These are phyloP conservation scores for Paratilapia polleni DNA, from an alignment of 2,113 vertebrate species.

Conservation along the genomic window DNA sequence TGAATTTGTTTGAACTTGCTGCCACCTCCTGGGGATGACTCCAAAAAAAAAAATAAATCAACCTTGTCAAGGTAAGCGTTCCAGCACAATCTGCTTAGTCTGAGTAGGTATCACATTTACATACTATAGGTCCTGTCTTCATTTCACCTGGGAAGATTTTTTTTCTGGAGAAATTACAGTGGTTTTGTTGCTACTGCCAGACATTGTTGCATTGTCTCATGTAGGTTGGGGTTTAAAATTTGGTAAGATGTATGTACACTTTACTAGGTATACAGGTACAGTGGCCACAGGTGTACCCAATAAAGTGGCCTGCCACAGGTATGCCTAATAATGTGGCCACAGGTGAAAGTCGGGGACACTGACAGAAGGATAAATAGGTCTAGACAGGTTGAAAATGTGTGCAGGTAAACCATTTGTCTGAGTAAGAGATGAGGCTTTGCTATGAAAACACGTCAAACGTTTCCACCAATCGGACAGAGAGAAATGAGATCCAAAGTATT, in stretches of 20 bases:
- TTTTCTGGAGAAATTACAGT: too few species aligned
- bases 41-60: neutral
- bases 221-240: too few species aligned
- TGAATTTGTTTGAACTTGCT: neutral
- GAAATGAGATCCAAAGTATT: neutral
- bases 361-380: too few species aligned
- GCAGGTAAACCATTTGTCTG: too few species aligned
- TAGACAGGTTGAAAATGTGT: too few species aligned
- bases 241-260: too few species aligned
- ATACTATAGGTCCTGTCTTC: neutral
- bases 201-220: too few species aligned
- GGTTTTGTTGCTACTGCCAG: too few species aligned
- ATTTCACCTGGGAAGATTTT: neutral
- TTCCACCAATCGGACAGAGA: neutral
- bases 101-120: neutral
- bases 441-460: neutral
- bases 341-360: neutral
- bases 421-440: too few species aligned
- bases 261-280: neutral
- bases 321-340: neutral
- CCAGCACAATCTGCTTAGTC: neutral
- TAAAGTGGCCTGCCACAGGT: neutral
- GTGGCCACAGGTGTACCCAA: neutral
- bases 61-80: neutral
- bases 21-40: constrained; percentile 18